Evolutionary conservation across 2,888 invertebrate species (phyloP).

Genomic region (Pristionchus entomophagus): DNA sequence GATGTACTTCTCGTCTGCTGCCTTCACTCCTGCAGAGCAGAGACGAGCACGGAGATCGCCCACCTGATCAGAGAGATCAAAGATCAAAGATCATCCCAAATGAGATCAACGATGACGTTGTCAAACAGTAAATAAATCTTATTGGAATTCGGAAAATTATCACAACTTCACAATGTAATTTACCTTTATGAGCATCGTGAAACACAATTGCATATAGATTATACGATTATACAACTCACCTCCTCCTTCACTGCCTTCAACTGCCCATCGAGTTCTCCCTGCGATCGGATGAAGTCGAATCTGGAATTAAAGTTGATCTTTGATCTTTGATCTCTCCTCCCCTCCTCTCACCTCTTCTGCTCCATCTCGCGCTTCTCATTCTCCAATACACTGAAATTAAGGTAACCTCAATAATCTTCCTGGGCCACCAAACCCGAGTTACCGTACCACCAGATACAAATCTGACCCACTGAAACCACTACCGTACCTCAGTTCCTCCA

Average conservation of each 20-base stretch:
- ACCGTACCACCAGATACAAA: too few relatives aligned
- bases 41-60: neutral
- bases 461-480: neutral
- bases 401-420: neutral
- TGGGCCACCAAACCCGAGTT: too few relatives aligned
- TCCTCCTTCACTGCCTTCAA: slow-evolving; percentile 3
- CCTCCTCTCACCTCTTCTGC: neutral
- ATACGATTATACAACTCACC: too few relatives aligned
- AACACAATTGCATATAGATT: too few relatives aligned
- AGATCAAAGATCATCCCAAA: neutral
- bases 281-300: neutral
- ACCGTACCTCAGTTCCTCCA: slow-evolving; percentile 4
- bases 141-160: too few relatives aligned
- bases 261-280: slow-evolving; percentile 31
- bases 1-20: slow-evolving; percentile 59
- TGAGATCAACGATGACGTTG: too few relatives aligned
- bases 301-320: neutral
- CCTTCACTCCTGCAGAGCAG: slow-evolving; percentile 42
- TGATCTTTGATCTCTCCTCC: neutral
- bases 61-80: neutral
- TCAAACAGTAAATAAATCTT: too few relatives aligned
- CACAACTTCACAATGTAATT: too few relatives aligned
- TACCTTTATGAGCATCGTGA: too few relatives aligned
- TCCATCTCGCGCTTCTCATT: neutral
- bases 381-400: neutral